These are phyloP conservation scores for Callopanchax toddi DNA, from an alignment of 2,113 vertebrate species.

Conservation along the genomic window DNA sequence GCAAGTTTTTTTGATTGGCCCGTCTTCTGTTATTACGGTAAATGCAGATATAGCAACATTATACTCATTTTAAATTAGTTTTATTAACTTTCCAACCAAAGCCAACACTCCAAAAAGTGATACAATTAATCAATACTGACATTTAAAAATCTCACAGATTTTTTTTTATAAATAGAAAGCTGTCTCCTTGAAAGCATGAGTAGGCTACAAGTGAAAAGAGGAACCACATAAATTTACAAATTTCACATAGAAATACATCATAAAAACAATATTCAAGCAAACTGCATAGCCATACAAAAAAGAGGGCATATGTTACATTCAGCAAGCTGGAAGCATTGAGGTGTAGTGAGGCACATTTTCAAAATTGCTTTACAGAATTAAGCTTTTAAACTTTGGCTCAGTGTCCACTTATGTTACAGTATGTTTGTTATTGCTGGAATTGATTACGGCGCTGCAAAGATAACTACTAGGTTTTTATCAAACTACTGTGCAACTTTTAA, in stretches of 20 bases:
- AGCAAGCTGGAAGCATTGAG: constrained; percentile 69
- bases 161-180: constrained; percentile 42
- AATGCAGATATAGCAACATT: too few relatives aligned
- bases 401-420: constrained; percentile 33
- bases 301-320: constrained; percentile 59
- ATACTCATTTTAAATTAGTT: constrained; percentile 24
- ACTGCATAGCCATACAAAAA: constrained; percentile 59
- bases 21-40: constrained; percentile 10
- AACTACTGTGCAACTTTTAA: constrained; percentile 1
- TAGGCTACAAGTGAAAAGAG: constrained; percentile 40
- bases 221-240: constrained; percentile 28
- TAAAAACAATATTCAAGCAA: constrained; percentile 25
- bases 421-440: constrained; percentile 65
- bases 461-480: constrained; percentile 13
- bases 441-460: constrained; percentile 21
- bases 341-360: constrained; percentile 68
- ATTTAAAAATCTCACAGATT: constrained; percentile 42
- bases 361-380: constrained; percentile 45
- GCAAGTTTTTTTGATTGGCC: not conserved
- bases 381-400: constrained; percentile 26
- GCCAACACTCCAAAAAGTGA: constrained; percentile 54
- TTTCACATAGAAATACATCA: constrained; percentile 39
- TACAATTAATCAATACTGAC: constrained; percentile 33
- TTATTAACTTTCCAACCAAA: constrained; percentile 61
- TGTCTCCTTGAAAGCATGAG: constrained; percentile 15